Evolutionary conservation across 2,888 invertebrate genomes (phyloP).

Genomic region (Caenorhabditis macrosperma): DNA sequence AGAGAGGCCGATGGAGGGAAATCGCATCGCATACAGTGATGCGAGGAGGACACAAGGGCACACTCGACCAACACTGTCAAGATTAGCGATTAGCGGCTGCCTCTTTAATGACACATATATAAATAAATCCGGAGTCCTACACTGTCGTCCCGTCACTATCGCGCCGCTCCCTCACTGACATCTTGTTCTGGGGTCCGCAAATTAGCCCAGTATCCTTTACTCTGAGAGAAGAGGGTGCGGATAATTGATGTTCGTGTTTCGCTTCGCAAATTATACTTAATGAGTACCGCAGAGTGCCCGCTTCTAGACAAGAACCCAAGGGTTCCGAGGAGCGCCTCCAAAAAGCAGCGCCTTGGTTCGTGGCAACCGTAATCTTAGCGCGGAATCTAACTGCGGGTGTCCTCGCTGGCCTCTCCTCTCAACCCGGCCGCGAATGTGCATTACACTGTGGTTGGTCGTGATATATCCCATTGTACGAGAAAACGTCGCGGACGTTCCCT

Average conservation of each 20-base stretch:
- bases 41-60: conserved; percentile 57
- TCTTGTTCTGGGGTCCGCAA: conserved; percentile 38
- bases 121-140: conserved; percentile 48
- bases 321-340: neutral
- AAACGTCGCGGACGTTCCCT: conserved; percentile 50
- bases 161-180: conserved; percentile 23
- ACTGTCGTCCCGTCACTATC: conserved; percentile 24
- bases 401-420: neutral
- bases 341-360: neutral
- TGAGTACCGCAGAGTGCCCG: conserved; percentile 29
- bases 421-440: conserved; percentile 34
- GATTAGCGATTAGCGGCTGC: conserved; percentile 60
- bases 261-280: conserved; percentile 47
- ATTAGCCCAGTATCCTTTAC: conserved; percentile 42
- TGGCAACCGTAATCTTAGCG: conserved; percentile 10
- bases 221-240: conserved; percentile 21
- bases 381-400: conserved; percentile 12
- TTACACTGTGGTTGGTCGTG: conserved; percentile 53
- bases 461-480: conserved; percentile 54
- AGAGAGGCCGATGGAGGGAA: conserved; percentile 26
- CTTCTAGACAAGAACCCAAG: conserved; percentile 10
- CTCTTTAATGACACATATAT: conserved; percentile 56
- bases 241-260: conserved; percentile 54
- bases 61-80: conserved; percentile 59
- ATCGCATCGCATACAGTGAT: conserved; percentile 50